Evolutionary conservation across 2,888 invertebrate genomes (phyloP), one percentile per base, ranked within the genome.

Genomic region (Xestia sexstrigata): DNA sequence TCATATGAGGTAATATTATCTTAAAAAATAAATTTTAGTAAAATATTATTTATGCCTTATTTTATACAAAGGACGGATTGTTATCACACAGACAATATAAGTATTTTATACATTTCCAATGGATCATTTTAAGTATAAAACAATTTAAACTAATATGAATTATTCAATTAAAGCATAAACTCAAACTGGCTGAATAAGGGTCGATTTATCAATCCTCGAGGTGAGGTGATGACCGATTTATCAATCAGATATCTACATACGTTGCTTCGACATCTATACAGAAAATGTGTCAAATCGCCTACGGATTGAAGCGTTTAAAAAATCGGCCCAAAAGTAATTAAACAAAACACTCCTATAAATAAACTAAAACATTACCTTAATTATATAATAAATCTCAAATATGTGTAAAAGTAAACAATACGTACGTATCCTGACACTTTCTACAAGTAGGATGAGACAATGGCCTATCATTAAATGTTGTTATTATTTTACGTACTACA

Each of bases 11-110:
- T 49, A 23, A 47, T 45, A 49, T 70, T 63, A 45, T 49, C 63
- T 30, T 15, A 20, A 63, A 76, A 63, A 45, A 67, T 47, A 72
- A 80, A 35, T 2, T 39, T 63, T 63, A 39, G 17, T 23, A 17
- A 35, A 52, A 76, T 35, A 55, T 58, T 49, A 39, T 30, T 30
- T 45, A 60, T 26, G 58, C 6, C 26, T 13, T 66, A 79, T 42
- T 47, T 69, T n/a, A 52, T 17, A 71, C 17, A 42, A 39, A 7
- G 73, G 70, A 83, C 73, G 67, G 62, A 78, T 47, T 20, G 23
- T 45, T 70, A 72, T 74, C 49, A 83, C 35, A 69, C 39, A 65
- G 45, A 58, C 1, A 49, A 13, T 55, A n/a, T 13, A 68, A 30
- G 1, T 17, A 65, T 47, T 49, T 35, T 35, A 6, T 42, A 47